Percentiles rank a stretch among this genome's conserved stretches.
phyloP scores from a whole-genome alignment of 2,113 vertebrate species.

The Oxyura jamaicensis region DNA sequence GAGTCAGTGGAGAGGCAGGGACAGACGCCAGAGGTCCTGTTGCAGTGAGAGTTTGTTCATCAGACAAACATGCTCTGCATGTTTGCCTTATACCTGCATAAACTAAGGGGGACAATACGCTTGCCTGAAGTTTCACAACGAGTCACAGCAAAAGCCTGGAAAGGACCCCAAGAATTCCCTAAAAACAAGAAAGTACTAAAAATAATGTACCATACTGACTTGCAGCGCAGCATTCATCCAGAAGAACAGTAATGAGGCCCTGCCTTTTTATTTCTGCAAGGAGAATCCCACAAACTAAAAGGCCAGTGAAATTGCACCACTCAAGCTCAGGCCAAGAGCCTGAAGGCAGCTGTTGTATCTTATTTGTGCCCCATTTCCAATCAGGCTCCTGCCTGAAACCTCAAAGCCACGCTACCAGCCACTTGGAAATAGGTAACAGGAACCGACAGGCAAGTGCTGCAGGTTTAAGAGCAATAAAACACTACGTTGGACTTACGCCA shows the following conservation, averaged over 20 bases:
- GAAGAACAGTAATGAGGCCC: neutral
- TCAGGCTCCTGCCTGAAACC: conserved; percentile 29
- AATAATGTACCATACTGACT: neutral
- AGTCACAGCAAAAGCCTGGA: neutral
- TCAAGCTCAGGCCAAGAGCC: neutral
- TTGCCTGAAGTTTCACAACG: neutral
- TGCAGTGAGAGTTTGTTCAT: neutral
- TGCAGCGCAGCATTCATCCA: neutral
- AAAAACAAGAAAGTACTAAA: neutral
- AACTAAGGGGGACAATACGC: neutral
- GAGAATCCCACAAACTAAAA: neutral
- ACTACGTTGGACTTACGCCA: neutral
- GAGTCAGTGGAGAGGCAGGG: neutral
- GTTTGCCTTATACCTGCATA: neutral
- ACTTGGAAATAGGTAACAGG: neutral
- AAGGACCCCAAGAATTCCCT: neutral
- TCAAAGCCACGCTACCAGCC: conserved; percentile 28
- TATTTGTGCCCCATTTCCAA: conserved; percentile 24
- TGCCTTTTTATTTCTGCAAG: neutral
- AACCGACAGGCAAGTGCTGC: neutral
- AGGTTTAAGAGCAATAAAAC: conserved; percentile 34
- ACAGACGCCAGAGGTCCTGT: neutral
- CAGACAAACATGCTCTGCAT: neutral
- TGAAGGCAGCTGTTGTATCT: neutral
- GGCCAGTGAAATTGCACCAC: neutral